Evolutionary conservation across 2,113 vertebrate species (phyloP).

Genomic region (Anoura caudifer): DNA sequence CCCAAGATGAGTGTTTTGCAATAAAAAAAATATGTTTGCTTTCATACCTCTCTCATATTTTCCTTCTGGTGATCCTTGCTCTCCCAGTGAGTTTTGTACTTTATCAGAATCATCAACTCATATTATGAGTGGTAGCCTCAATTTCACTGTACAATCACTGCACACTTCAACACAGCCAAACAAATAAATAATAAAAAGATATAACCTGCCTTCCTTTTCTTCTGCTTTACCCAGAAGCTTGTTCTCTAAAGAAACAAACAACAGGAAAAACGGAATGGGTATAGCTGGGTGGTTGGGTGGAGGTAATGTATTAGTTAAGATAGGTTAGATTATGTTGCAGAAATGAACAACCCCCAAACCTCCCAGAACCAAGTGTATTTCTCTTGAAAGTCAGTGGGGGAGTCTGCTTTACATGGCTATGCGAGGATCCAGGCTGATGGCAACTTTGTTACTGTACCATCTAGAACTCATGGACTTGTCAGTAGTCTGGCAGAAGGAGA

Average conservation of each 20-base stretch:
- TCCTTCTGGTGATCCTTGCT: neutral
- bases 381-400: neutral
- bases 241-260: neutral
- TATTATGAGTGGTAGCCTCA: neutral
- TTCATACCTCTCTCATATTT: neutral
- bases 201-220: neutral
- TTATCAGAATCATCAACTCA: neutral
- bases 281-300: neutral
- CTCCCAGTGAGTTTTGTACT: neutral
- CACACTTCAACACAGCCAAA: neutral
- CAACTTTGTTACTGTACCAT: no score
- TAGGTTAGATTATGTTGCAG: neutral
- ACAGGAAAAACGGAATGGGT: neutral
- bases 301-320: neutral
- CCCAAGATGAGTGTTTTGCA: slow-evolving; percentile 4
- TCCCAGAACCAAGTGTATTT: neutral
- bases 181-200: neutral
- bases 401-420: neutral
- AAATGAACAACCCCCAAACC: neutral
- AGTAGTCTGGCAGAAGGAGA: neutral
- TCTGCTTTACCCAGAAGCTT: neutral
- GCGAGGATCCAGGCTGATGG: neutral
- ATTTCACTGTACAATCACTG: neutral
- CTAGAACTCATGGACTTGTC: neutral
- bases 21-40: neutral